phyloP scores from a whole-genome alignment of 1,140 invertebrate genomes.

The Megalopta genalis region DNA sequence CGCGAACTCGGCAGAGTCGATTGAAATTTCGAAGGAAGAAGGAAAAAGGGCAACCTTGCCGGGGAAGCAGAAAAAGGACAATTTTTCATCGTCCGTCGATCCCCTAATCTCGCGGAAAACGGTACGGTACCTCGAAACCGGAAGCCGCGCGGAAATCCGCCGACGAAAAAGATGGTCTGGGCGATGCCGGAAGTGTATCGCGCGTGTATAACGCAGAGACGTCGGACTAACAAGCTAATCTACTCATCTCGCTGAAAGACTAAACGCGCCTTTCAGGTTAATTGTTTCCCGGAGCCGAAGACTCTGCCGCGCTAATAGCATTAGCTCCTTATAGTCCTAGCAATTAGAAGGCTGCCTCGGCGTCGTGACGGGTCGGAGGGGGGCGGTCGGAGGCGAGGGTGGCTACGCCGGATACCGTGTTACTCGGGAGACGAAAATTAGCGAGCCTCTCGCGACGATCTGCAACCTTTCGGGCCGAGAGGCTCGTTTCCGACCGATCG shows the following conservation, averaged over 20 bases:
- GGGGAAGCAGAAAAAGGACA: no score
- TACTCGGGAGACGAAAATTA: conserved; percentile 20
- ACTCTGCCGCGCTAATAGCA: conserved; percentile 49
- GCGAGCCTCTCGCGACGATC: background rate
- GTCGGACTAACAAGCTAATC: conserved; percentile 57
- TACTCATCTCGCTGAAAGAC: conserved; percentile 62
- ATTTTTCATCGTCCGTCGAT: no score
- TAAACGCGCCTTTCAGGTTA: conserved; percentile 60
- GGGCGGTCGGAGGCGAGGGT: no score
- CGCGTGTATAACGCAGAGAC: conserved; percentile 27
- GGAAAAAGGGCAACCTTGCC: no score
- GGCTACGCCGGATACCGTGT: conserved; percentile 12
- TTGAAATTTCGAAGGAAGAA: no score
- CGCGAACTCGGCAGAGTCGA: no score
- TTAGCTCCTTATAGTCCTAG: conserved; percentile 58
- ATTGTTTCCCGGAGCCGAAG: conserved; percentile 54
- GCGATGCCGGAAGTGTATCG: conserved; percentile 18
- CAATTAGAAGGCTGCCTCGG: conserved; percentile 48
- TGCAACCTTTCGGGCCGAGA: background rate
- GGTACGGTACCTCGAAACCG: no score
- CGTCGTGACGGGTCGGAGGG: conserved; percentile 22
- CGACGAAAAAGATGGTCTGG: no score
- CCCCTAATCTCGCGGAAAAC: no score
- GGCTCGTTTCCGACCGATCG: conserved; percentile 19
- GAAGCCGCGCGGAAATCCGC: no score